These are phyloP conservation scores for Diphyllodes magnificus DNA, from an alignment of 2,113 vertebrate genomes.

Conservation along the genomic window DNA sequence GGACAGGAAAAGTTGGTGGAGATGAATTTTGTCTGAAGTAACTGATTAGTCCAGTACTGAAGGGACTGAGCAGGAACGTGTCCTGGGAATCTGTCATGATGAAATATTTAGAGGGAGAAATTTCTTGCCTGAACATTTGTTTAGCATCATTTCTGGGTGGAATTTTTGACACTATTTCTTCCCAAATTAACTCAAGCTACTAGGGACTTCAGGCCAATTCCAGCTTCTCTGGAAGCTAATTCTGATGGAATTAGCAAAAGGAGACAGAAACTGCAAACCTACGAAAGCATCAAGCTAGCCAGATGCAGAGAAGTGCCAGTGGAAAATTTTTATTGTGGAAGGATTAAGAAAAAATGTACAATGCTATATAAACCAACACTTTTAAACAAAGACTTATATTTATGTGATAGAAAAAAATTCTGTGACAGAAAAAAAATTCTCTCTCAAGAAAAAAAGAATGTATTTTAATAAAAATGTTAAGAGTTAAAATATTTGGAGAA, in stretches of 20 bases:
- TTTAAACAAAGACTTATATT: not conserved
- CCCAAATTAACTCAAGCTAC: slow-evolving; percentile 4
- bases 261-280: not conserved
- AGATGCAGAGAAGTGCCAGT: not conserved
- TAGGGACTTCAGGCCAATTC: not conserved
- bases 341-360: not conserved
- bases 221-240: not conserved
- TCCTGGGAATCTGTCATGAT: not conserved
- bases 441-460: not conserved
- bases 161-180: not conserved
- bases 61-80: not conserved
- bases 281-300: not conserved
- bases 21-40: not conserved
- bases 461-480: not conserved
- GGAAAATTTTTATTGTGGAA: not conserved
- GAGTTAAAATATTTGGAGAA: not conserved
- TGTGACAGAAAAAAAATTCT: not conserved
- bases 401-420: not conserved
- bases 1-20: not conserved
- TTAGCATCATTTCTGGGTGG: not conserved
- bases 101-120: slow-evolving; percentile 2
- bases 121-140: not conserved
- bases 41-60: not conserved
- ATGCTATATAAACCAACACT: not conserved
- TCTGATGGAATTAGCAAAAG: not conserved